Percentiles rank a stretch among this genome's conserved stretches.
Evolutionary conservation across 1,140 invertebrate genomes (phyloP).

Genomic region (honey bee (Apis mellifera)): DNA sequence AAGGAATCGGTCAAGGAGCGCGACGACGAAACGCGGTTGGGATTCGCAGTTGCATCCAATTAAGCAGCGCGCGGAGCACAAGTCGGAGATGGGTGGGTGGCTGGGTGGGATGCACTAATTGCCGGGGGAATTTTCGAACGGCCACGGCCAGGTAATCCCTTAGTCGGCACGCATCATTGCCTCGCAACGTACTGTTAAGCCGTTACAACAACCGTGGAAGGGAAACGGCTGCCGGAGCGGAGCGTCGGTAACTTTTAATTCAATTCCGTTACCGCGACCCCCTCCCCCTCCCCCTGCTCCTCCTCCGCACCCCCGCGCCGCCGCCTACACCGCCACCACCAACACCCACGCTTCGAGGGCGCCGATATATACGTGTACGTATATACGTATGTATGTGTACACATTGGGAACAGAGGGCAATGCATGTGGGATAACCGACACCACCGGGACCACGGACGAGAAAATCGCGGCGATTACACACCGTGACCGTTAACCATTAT

Average conservation of each 20-base stretch:
- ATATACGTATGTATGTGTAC: too few relatives aligned
- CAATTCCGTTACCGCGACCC: constrained; percentile 56
- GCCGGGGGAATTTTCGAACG: constrained; percentile 18
- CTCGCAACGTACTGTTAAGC: constrained; percentile 50
- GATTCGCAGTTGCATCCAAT: neutral
- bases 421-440: constrained; percentile 28
- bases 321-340: neutral
- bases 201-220: constrained; percentile 43
- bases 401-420: neutral
- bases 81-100: too few relatives aligned
- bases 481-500: constrained; percentile 64
- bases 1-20: too few relatives aligned
- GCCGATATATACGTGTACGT: too few relatives aligned
- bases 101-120: neutral
- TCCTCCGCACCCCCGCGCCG: too few relatives aligned
- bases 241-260: constrained; percentile 61
- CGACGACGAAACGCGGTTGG: neutral
- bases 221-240: constrained; percentile 43
- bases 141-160: constrained; percentile 17
- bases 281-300: neutral
- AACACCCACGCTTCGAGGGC: too few relatives aligned
- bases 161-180: constrained; percentile 22
- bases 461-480: constrained; percentile 64
- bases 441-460: constrained; percentile 48
- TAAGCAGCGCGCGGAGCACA: neutral